Percentiles rank a stretch among this genome's conserved stretches.
Conservation (phyloP, 2,797 vertebrate genomes). For the Pseudomugil gertrudae region DNA sequence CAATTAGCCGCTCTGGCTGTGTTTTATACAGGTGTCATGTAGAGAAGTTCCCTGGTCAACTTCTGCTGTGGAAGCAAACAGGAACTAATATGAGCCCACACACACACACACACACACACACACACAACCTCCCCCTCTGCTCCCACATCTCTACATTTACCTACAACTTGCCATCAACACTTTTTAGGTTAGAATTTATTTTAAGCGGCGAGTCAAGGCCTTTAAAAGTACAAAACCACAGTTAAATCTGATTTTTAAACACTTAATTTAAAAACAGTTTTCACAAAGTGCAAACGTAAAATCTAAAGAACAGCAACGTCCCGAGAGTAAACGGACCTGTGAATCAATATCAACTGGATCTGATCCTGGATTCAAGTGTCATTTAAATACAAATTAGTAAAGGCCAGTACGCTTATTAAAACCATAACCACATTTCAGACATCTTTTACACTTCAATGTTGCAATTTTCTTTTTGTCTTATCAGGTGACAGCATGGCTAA, state of each 20-base stretch:
- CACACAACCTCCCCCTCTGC: no score
- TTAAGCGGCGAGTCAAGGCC: neutral
- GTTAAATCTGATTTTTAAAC: neutral
- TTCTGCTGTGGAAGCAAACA: conserved; percentile 9
- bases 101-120: neutral
- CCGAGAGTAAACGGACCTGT: neutral
- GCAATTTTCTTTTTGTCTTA: neutral
- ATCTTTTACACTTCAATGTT: neutral
- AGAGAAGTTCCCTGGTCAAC: neutral
- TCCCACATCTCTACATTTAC: neutral
- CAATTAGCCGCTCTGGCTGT: neutral
- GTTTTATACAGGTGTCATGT: conserved; percentile 20
- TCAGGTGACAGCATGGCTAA: neutral
- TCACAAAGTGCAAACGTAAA: no score
- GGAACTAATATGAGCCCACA: neutral
- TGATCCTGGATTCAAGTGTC: no score
- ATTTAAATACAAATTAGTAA: no score
- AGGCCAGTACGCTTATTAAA: no score
- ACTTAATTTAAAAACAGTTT: no score
- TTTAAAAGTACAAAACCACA: neutral
- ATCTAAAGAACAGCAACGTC: no score
- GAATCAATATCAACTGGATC: no score
- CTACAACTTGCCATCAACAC: neutral
- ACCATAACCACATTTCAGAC: no score
- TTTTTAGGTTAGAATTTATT: neutral